A percentile compares a stretch with the other conserved stretches of the same genome.
phyloP scores from a whole-genome alignment of 1,140 invertebrate genomes.

The Holotrichia oblita region DNA sequence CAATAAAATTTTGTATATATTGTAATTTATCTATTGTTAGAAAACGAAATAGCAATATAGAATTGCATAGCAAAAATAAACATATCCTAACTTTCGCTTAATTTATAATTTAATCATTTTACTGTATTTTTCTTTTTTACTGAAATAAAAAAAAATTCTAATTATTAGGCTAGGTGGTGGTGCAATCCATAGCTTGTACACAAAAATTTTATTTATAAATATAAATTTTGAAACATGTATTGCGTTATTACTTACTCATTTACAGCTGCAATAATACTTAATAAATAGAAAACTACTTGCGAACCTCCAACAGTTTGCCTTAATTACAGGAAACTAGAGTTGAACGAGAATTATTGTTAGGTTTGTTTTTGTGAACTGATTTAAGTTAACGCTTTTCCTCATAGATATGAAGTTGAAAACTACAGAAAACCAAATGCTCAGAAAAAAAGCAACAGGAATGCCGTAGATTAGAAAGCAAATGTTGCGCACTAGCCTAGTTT shows the following conservation, averaged over 20 bases:
- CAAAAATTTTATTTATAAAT: conserved; percentile 46
- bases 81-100: not conserved
- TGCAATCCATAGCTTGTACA: conserved; percentile 57
- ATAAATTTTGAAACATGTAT: conserved; percentile 20
- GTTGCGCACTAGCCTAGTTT: too few species aligned
- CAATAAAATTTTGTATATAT: not conserved
- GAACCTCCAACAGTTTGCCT: too few species aligned
- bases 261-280: not conserved
- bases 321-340: too few species aligned
- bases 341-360: too few species aligned
- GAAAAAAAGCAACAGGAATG: too few species aligned
- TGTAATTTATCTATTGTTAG: not conserved
- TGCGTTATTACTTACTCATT: not conserved
- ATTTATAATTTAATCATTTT: not conserved
- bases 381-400: too few species aligned
- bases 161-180: conserved; percentile 57
- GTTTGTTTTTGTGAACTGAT: too few species aligned
- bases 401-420: too few species aligned
- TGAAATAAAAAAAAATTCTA: conserved; percentile 42
- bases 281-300: not conserved
- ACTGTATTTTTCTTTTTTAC: not conserved
- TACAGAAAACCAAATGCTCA: too few species aligned
- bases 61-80: not conserved
- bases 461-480: too few species aligned
- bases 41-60: not conserved